These are phyloP conservation scores for Gryllus longicercus DNA, from an alignment of 2,888 invertebrate species.

Conservation along the genomic window DNA sequence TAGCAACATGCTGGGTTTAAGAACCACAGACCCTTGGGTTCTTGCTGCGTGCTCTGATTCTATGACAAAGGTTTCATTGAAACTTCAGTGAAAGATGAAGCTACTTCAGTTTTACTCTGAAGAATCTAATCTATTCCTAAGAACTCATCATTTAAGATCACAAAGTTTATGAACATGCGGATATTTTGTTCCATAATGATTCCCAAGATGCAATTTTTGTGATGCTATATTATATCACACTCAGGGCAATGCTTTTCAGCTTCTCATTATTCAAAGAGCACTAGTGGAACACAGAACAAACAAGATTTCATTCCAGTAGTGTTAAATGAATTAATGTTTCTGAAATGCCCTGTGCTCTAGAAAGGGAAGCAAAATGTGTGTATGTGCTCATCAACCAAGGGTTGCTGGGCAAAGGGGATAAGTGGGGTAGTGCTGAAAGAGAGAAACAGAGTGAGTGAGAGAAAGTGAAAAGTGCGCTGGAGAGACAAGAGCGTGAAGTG, in stretches of 20 bases:
- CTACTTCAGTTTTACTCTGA: conserved; percentile 1
- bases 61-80: background rate
- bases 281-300: background rate
- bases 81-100: conserved; percentile 1
- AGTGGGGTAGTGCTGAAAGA: conserved; percentile 17
- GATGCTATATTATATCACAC: conserved; percentile 2
- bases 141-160: background rate
- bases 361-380: background rate
- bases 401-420: background rate
- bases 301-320: background rate
- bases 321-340: background rate
- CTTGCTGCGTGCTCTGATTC: conserved; percentile 8
- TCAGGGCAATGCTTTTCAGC: conserved; percentile 11
- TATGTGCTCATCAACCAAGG: conserved; percentile 17
- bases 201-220: conserved; percentile 7
- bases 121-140: background rate
- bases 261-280: background rate
- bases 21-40: background rate
- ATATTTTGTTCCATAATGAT: background rate
- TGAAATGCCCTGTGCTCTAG: conserved; percentile 17
- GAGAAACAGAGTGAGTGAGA: conserved; percentile 17
- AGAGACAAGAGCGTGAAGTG: conserved; percentile 17
- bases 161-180: background rate
- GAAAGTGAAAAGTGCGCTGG: conserved; percentile 17
- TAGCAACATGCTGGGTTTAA: conserved; percentile 1